Base-by-base conservation (phyloP, 2,888 invertebrate genomes). In the Trissoscelio sp. region DNA sequence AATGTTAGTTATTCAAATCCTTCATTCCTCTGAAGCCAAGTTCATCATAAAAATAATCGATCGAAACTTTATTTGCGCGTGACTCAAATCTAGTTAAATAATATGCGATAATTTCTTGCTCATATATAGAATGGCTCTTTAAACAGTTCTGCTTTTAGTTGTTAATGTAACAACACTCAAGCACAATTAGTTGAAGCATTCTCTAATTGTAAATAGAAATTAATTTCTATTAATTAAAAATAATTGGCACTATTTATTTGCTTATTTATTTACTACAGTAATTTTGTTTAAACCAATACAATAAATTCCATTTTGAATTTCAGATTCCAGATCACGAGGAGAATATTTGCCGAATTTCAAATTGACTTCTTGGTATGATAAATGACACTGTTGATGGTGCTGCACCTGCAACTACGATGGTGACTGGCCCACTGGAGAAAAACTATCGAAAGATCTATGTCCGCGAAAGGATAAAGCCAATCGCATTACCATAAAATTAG, bases 391-490 rank as follows among this genome's bases (percentile, higher is more conserved):
- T 42, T 57, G 44, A 69, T 34, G 39, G 31, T 24, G 42, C 22
- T 5, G 24, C 24, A 31, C 24, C 60, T 60, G 60, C 11, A 20
- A 18, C 12, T 28, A 62, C 62, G 46, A 62, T 62, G 60, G 14
- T 44, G 60, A 28, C 60, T 60, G 60, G 39, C 11, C 14, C 18
- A 6, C 37, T n/a, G n/a, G n/a, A n/a, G n/a, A n/a, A n/a, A 24
- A 3, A 24, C 24, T 24, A 16, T 3, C 53, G 53, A 0, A 2
- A 48, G 37, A 34, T 24, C 24, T 42, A 12, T 28, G 53, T 18
- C 44, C 4, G 18, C 6, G 12, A 2, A 31, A 3, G 16, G 34
- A 60, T 39, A 39, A 70, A 22, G 53, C 20, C 20, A 31, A 20
- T 31, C 12, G 18, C 48, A 42, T 20, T 24, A 18, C n/a, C 11